Conservation (phyloP, 2,888 invertebrate species). For the Troides aeacus region DNA sequence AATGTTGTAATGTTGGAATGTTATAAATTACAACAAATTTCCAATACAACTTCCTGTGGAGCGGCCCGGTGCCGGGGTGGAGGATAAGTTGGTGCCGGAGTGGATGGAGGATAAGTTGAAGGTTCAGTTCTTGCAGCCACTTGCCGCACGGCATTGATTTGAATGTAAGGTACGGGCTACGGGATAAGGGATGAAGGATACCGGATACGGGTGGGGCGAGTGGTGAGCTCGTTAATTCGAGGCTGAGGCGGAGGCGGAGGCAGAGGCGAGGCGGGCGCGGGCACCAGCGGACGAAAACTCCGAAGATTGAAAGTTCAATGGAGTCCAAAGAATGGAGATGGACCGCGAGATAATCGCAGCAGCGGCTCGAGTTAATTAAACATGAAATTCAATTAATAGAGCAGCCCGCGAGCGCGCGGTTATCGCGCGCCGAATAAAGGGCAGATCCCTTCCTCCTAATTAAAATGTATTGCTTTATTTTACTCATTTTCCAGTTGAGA, state of each 20-base stretch:
- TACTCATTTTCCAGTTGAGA: conserved; percentile 79
- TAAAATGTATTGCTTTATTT: conserved; percentile 81
- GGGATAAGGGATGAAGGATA: too few relatives aligned
- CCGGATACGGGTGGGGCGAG: conserved; percentile 1
- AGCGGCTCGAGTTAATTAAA: conserved; percentile 75
- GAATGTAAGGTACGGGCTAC: too few relatives aligned
- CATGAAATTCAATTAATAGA: conserved; percentile 80
- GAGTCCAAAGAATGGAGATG: conserved; percentile 58
- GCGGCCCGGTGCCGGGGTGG: too few relatives aligned
- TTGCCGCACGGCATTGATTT: too few relatives aligned
- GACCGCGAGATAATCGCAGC: conserved; percentile 64
- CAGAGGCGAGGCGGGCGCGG: conserved; percentile 15
- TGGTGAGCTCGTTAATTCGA: conserved; percentile 38
- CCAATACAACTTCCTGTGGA: too few relatives aligned
- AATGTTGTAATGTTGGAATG: too few relatives aligned
- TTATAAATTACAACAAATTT: too few relatives aligned
- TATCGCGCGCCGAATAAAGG: conserved; percentile 77
- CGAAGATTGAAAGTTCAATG: conserved; percentile 55
- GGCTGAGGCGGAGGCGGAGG: conserved; percentile 34
- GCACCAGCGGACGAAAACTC: conserved; percentile 48
- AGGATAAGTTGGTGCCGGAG: too few relatives aligned
- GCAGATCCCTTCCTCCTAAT: conserved; percentile 76
- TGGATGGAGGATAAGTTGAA: too few relatives aligned
- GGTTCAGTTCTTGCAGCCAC: too few relatives aligned
- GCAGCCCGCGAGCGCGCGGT: conserved; percentile 54